Evolutionary conservation across 2,888 invertebrate species (phyloP).

Genomic region (Stenotaenia linearis): DNA sequence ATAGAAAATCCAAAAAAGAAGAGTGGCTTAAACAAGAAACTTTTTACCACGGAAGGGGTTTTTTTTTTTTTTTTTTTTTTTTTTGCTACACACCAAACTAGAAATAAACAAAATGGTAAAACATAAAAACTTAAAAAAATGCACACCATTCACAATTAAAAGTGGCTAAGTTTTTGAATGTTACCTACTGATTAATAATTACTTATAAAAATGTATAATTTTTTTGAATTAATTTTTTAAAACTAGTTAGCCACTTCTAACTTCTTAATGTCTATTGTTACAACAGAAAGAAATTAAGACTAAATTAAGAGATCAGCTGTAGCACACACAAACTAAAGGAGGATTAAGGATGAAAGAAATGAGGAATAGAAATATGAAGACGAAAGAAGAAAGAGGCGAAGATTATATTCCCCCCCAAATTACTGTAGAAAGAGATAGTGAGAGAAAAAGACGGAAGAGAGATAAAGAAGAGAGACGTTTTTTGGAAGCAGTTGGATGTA

Average conservation of each 20-base stretch:
- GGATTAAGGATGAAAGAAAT: constrained; percentile 4
- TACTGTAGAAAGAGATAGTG: not conserved
- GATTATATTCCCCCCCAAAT: not conserved
- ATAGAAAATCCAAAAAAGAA: constrained; percentile 13
- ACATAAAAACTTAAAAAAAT: not conserved
- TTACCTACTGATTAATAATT: no score
- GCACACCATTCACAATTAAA: constrained; percentile 11
- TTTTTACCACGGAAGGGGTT: not conserved
- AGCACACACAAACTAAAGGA: constrained; percentile 23
- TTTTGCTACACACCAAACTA: constrained; percentile 18
- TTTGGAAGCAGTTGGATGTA: constrained; percentile 27
- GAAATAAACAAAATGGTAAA: not conserved
- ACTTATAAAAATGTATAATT: no score
- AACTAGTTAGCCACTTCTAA: not conserved
- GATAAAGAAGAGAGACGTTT: not conserved
- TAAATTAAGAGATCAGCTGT: constrained; percentile 7
- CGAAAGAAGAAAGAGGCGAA: not conserved
- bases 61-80: no score
- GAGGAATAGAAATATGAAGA: not conserved
- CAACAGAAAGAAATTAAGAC: not conserved
- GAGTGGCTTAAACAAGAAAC: not conserved
- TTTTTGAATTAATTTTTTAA: not conserved
- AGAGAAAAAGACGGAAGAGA: not conserved
- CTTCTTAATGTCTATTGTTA: constrained; percentile 6
- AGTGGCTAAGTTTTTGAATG: not conserved